Percentiles rank a stretch among this genome's conserved stretches.
phyloP scores from a whole-genome alignment of 2,113 vertebrate species.

The Tichodroma muraria region DNA sequence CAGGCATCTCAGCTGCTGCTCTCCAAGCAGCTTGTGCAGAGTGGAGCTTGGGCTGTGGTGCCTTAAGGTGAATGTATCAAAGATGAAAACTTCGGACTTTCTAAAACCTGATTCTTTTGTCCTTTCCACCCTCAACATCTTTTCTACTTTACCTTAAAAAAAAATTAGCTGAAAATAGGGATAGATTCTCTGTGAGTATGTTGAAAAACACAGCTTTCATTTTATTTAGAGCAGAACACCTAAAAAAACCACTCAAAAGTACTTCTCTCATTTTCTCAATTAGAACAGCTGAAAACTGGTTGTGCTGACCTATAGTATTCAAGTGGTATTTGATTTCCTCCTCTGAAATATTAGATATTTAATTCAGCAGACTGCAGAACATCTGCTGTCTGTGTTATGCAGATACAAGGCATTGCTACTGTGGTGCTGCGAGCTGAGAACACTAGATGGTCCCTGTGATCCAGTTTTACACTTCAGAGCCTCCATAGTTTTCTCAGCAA shows the following conservation, averaged over 20 bases:
- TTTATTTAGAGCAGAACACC: not conserved
- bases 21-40: accelerated
- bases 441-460: constrained; percentile 75
- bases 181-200: not conserved
- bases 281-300: not conserved
- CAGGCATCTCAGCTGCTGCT: not conserved
- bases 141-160: not conserved
- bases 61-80: not conserved
- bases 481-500: constrained; percentile 3
- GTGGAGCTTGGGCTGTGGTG: not conserved
- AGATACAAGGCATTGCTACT: not conserved
- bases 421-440: constrained; percentile 30
- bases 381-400: not conserved
- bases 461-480: constrained; percentile 43
- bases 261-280: not conserved
- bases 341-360: not conserved
- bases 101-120: not conserved
- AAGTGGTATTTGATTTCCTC: not conserved
- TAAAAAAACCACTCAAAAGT: not conserved
- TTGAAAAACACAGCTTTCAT: not conserved
- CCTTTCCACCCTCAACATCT: not conserved
- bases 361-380: not conserved
- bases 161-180: not conserved
- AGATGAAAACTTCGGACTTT: not conserved
- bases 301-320: not conserved